Evolutionary conservation across 2,113 vertebrate genomes (phyloP).

Genomic region (Oplegnathus fasciatus): DNA sequence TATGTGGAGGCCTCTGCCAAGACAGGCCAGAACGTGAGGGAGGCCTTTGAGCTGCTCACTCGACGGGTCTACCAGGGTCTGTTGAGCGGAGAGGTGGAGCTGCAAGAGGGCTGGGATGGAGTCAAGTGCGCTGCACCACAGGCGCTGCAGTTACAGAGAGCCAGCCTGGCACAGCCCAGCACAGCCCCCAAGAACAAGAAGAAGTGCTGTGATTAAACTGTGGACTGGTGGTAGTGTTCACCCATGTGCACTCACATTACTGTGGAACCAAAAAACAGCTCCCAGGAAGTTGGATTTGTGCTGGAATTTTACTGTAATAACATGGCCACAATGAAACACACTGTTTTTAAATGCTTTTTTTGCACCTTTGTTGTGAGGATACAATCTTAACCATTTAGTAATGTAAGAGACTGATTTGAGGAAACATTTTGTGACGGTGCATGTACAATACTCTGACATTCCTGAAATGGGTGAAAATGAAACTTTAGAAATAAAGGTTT

Average conservation of each 20-base stretch:
- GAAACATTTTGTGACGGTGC: not conserved
- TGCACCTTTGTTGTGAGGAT: not conserved
- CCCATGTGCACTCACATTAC: not conserved
- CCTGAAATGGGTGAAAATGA: not conserved
- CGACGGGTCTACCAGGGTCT: slow-evolving; percentile 83
- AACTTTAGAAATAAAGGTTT: not conserved
- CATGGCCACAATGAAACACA: not conserved
- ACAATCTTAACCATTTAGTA: not conserved
- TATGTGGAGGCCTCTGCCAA: slow-evolving; percentile 89
- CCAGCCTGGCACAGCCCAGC: not conserved
- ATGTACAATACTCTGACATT: not conserved
- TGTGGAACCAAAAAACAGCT: not conserved
- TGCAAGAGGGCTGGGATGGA: slow-evolving; percentile 84
- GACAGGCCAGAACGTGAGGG: slow-evolving; percentile 82
- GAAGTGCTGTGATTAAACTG: slow-evolving; percentile 77
- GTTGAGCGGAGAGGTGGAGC: slow-evolving; percentile 73
- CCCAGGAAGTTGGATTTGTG: not conserved
- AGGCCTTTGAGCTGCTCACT: slow-evolving; percentile 84
- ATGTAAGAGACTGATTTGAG: not conserved
- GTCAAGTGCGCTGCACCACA: slow-evolving; percentile 83
- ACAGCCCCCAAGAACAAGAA: slow-evolving; percentile 17
- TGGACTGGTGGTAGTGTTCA: not conserved
- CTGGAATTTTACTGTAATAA: not conserved
- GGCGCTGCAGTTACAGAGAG: slow-evolving; percentile 54
- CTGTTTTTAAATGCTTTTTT: slow-evolving; percentile 5